phyloP scores from a whole-genome alignment of 2,113 vertebrate genomes.

The Larimichthys crocea region DNA sequence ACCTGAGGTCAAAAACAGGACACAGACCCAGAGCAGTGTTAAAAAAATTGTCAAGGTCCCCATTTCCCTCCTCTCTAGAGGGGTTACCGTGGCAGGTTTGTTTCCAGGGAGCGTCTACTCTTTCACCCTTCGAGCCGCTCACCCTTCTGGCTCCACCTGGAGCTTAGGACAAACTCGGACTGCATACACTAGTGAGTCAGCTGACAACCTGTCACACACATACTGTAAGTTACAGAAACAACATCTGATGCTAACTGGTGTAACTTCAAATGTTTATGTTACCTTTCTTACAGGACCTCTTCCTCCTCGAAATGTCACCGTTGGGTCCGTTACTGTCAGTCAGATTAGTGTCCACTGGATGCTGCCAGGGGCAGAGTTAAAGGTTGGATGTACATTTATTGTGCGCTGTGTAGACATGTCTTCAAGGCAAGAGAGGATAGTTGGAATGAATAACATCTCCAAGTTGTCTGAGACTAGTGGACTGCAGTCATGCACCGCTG shows the following conservation, averaged over 20 bases:
- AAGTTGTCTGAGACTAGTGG: constrained; percentile 65
- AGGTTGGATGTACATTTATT: constrained; percentile 79
- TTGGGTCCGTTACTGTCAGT: constrained; percentile 73
- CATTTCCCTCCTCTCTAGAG: constrained; percentile 69
- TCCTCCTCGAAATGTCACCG: constrained; percentile 81
- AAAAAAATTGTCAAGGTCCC: constrained; percentile 52
- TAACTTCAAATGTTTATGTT: constrained; percentile 19
- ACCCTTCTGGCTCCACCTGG: constrained; percentile 76
- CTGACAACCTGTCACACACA: neutral
- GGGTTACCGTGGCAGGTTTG: constrained; percentile 79
- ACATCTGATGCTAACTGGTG: neutral
- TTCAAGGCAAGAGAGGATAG: constrained; percentile 64
- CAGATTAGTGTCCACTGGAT: constrained; percentile 85
- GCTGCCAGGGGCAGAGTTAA: constrained; percentile 62
- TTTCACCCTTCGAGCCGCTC: constrained; percentile 85
- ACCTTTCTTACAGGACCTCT: constrained; percentile 80
- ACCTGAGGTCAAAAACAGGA: constrained; percentile 7
- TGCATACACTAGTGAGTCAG: constrained; percentile 87
- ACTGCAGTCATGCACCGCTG: constrained; percentile 73
- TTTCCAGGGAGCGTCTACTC: constrained; percentile 85
- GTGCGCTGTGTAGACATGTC: constrained; percentile 80
- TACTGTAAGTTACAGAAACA: neutral
- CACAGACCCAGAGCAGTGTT: neutral
- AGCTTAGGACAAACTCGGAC: constrained; percentile 82
- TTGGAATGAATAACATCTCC: constrained; percentile 76